These are phyloP conservation scores for Rhinichthys osculus DNA, from an alignment of 2,797 vertebrate species.

Conservation along the genomic window DNA sequence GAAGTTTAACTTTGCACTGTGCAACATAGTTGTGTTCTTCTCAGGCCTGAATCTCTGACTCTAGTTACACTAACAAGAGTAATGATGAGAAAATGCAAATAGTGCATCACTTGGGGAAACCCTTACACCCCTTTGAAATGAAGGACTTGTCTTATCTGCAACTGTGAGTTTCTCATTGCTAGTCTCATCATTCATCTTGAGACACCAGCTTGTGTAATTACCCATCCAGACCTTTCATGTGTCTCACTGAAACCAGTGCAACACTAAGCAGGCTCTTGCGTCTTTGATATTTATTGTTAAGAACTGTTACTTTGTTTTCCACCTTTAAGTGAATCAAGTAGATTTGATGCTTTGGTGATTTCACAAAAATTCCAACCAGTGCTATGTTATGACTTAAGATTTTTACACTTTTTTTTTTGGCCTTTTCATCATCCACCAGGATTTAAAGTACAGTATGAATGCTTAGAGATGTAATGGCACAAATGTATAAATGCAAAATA, in stretches of 20 bases:
- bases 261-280: not conserved
- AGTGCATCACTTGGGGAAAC: not conserved
- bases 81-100: conserved; percentile 39
- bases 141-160: conserved; percentile 20
- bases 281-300: not conserved
- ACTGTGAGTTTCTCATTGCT: conserved; percentile 3
- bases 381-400: not conserved
- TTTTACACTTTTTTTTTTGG: not conserved
- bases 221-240: not conserved
- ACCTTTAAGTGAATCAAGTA: not conserved
- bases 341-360: not conserved
- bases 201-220: conserved; percentile 34
- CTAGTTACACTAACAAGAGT: not conserved
- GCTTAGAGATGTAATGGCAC: not conserved
- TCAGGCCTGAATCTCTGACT: not conserved
- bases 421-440: conserved; percentile 3
- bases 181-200: conserved; percentile 31
- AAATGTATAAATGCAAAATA: not conserved
- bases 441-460: not conserved
- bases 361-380: not conserved
- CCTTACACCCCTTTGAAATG: conserved; percentile 1
- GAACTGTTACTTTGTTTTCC: not conserved
- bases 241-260: not conserved
- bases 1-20: not conserved
- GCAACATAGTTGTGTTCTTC: not conserved